phyloP scores from a whole-genome alignment of 2,113 vertebrate genomes.

The Regulus satrapa region DNA sequence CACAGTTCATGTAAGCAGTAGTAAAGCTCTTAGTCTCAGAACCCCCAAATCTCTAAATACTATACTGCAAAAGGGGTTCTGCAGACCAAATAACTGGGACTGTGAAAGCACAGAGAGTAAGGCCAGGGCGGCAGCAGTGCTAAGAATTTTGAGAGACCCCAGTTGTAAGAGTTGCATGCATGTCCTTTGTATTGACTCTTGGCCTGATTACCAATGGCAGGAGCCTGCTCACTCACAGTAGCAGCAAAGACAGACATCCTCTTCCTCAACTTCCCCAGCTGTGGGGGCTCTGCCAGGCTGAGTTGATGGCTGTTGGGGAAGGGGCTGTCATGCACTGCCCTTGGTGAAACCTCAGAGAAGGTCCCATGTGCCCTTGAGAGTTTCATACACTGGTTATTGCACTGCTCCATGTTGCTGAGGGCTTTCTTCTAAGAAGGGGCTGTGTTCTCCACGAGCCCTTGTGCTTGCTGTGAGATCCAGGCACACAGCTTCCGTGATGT shows the following conservation, averaged over 20 bases:
- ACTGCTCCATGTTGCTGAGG: fast-evolving
- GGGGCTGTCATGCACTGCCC: not conserved
- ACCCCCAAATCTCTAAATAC: not conserved
- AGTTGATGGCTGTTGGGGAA: not conserved
- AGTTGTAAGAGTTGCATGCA: not conserved
- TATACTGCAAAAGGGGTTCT: not conserved
- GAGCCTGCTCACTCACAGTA: not conserved
- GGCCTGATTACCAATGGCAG: not conserved
- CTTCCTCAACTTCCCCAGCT: not conserved
- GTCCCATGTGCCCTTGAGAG: not conserved
- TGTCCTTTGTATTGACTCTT: not conserved
- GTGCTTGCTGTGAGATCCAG: not conserved
- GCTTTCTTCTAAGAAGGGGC: not conserved
- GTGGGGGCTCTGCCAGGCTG: not conserved
- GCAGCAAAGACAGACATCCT: not conserved
- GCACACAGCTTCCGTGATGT: fast-evolving
- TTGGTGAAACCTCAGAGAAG: not conserved
- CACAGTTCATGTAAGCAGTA: not conserved
- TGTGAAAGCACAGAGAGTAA: not conserved
- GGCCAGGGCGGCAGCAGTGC: not conserved
- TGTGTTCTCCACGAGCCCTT: not conserved
- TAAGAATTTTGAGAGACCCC: not conserved
- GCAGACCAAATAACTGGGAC: not conserved
- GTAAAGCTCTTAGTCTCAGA: not conserved
- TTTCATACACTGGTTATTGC: too few relatives aligned